Evolutionary conservation across 1,140 invertebrate genomes (phyloP).

Genomic region (Cheumatopsyche charites): DNA sequence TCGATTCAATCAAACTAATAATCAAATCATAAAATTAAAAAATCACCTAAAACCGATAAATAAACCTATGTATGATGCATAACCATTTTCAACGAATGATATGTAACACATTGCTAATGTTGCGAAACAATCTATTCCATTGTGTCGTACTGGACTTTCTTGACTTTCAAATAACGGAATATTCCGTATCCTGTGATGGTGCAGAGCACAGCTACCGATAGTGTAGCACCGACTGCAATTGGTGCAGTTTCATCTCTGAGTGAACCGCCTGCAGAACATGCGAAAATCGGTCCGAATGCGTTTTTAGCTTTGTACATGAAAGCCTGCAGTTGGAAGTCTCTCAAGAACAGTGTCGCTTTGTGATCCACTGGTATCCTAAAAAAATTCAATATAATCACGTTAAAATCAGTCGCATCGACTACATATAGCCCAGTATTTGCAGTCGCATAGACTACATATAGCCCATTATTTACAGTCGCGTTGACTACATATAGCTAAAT

Average conservation of each 20-base stretch:
- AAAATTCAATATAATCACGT: too few relatives aligned
- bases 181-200: conserved; percentile 85
- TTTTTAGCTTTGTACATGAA: conserved; percentile 67
- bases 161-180: conserved; percentile 86
- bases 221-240: conserved; percentile 83
- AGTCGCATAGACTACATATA: too few relatives aligned
- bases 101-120: conserved; percentile 17
- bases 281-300: conserved; percentile 64
- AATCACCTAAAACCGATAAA: neutral
- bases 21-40: too few relatives aligned
- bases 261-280: conserved; percentile 60
- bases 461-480: too few relatives aligned
- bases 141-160: conserved; percentile 90
- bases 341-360: conserved; percentile 62
- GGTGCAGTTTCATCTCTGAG: conserved; percentile 83
- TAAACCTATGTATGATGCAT: neutral
- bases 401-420: too few relatives aligned
- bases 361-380: conserved; percentile 53
- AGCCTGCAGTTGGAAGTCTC: conserved; percentile 64
- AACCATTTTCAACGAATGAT: conserved; percentile 17
- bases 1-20: too few relatives aligned
- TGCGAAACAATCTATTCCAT: conserved; percentile 75
- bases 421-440: too few relatives aligned
- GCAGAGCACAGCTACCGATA: conserved; percentile 78
- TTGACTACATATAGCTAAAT: too few relatives aligned